Evolutionary conservation across 2,113 vertebrate species (phyloP).

Genomic region (Rhinolophus ferrumequinum): DNA sequence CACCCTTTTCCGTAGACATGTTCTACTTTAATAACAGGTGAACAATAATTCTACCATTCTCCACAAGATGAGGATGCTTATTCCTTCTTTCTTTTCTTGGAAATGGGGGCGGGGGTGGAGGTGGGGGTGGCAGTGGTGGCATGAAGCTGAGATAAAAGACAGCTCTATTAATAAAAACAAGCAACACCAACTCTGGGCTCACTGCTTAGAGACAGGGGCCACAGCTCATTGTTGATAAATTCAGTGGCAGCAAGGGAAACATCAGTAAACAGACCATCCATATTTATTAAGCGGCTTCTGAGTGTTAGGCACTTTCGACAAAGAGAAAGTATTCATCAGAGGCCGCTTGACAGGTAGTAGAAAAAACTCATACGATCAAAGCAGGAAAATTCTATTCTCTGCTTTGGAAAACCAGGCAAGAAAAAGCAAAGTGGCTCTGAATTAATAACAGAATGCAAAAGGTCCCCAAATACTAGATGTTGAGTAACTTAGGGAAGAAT

Average conservation of each 20-base stretch:
- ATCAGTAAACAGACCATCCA: not conserved
- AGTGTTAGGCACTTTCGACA: not conserved
- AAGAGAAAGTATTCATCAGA: not conserved
- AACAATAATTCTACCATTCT: not conserved
- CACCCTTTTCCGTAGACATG: not conserved
- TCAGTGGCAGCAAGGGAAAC: not conserved
- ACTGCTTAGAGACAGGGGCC: not conserved
- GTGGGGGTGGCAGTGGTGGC: no score
- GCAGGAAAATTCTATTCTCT: not conserved
- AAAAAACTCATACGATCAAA: not conserved
- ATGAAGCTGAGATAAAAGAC: not conserved
- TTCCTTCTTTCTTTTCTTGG: not conserved
- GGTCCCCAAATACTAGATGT: not conserved
- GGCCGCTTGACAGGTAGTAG: not conserved
- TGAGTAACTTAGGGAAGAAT: not conserved
- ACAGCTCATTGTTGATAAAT: not conserved
- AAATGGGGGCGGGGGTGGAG: not conserved
- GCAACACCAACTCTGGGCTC: not conserved
- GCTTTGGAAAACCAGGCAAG: not conserved
- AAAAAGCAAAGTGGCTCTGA: not conserved
- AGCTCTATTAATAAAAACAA: conserved; percentile 37
- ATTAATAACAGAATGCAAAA: not conserved
- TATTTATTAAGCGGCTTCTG: not conserved
- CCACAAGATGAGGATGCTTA: not conserved
- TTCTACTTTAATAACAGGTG: not conserved